Conservation (phyloP, 1,140 invertebrate genomes). For the Watersipora subatra region DNA sequence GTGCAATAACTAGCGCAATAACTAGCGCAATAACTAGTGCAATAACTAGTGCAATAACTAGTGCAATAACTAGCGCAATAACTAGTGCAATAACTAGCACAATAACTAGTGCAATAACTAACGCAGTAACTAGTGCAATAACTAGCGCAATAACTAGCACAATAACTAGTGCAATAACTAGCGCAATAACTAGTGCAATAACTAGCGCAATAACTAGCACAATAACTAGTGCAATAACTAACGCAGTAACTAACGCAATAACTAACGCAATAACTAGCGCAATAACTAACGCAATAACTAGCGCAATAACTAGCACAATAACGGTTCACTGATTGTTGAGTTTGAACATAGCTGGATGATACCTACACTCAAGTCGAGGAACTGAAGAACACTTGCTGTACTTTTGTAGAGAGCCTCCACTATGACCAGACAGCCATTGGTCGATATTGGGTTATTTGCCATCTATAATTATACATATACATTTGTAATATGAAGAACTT, state of each 20-base stretch:
- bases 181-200: no score
- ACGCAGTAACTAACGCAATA: no score
- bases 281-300: no score
- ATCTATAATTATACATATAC: constrained; percentile 19
- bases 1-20: not conserved
- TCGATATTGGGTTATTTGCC: constrained; percentile 37
- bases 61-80: not conserved
- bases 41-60: no score
- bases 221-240: no score
- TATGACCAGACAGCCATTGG: constrained; percentile 30
- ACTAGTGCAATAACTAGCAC: not conserved
- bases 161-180: no score
- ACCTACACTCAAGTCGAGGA: constrained; percentile 32
- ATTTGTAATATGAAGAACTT: no score
- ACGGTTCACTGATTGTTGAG: not conserved
- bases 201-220: not conserved
- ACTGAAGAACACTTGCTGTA: constrained; percentile 24
- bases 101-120: no score
- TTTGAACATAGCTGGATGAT: not conserved
- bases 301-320: not conserved
- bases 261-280: not conserved
- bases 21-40: no score
- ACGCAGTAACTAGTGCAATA: no score
- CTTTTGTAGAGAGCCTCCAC: constrained; percentile 28
- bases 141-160: not conserved